phyloP scores from a whole-genome alignment of 2,113 vertebrate species.

The Aplodontia rufa region DNA sequence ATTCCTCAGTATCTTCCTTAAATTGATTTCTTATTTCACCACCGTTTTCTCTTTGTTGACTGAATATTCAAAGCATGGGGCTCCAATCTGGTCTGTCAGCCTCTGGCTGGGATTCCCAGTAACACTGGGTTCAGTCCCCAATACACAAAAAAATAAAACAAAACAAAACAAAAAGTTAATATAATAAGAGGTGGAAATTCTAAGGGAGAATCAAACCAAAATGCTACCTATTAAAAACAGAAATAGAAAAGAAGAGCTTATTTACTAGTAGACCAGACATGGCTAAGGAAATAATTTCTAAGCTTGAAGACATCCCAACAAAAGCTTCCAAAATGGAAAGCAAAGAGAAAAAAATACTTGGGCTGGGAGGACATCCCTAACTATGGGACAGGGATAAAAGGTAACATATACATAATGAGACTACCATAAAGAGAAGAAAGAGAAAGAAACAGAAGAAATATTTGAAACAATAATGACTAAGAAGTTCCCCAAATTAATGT shows the following conservation, averaged over 20 bases:
- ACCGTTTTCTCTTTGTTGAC: neutral
- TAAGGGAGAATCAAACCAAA: neutral
- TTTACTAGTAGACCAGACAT: neutral
- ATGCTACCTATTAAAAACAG: neutral
- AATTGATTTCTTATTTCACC: neutral
- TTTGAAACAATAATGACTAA: neutral
- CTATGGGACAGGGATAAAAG: neutral
- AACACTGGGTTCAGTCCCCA: neutral
- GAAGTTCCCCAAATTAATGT: neutral
- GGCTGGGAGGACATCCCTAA: neutral
- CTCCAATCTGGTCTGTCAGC: neutral
- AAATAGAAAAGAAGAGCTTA: neutral
- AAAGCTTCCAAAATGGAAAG: neutral
- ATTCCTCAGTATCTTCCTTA: neutral
- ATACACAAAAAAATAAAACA: neutral
- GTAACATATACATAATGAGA: neutral
- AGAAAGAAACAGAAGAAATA: no score
- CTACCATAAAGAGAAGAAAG: neutral
- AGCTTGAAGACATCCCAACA: neutral
- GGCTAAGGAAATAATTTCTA: neutral
- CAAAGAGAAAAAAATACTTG: neutral
- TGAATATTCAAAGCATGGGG: neutral
- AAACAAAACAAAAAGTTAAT: no score
- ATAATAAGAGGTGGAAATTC: neutral
- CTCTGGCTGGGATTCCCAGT: no score